phyloP scores from a whole-genome alignment of 2,797 vertebrate genomes.

The Myiothlypis coronata region DNA sequence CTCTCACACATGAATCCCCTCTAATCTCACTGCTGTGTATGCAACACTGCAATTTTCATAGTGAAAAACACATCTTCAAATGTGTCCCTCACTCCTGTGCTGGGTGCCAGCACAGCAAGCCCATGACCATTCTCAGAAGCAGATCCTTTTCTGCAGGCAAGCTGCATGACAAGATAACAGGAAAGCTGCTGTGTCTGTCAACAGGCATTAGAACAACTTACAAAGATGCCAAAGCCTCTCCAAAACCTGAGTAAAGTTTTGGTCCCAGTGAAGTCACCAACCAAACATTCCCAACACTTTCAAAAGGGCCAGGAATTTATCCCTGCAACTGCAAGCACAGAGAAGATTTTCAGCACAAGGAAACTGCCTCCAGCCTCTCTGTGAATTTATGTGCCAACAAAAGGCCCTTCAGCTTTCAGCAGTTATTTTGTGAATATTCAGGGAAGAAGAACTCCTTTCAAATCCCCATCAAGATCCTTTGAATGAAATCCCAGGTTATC shows the following conservation, averaged over 20 bases:
- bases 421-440: slow-evolving; percentile 55
- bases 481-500: slow-evolving; percentile 70
- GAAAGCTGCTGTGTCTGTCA: neutral
- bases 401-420: slow-evolving; percentile 49
- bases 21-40: neutral
- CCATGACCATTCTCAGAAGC: neutral
- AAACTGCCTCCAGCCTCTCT: neutral
- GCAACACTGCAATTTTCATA: neutral
- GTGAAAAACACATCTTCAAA: neutral
- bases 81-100: neutral
- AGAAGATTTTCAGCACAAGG: slow-evolving; percentile 30
- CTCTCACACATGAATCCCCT: neutral
- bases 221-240: neutral
- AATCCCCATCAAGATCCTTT: slow-evolving; percentile 61
- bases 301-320: slow-evolving; percentile 3
- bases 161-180: neutral
- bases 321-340: neutral
- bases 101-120: neutral
- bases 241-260: neutral
- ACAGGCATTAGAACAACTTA: neutral
- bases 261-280: neutral
- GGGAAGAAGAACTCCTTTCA: slow-evolving; percentile 60
- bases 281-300: neutral
- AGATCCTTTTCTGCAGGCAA: neutral
- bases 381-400: slow-evolving; percentile 31